Evolutionary conservation across 2,113 vertebrate genomes (phyloP).

Genomic region (Anoura caudifer): DNA sequence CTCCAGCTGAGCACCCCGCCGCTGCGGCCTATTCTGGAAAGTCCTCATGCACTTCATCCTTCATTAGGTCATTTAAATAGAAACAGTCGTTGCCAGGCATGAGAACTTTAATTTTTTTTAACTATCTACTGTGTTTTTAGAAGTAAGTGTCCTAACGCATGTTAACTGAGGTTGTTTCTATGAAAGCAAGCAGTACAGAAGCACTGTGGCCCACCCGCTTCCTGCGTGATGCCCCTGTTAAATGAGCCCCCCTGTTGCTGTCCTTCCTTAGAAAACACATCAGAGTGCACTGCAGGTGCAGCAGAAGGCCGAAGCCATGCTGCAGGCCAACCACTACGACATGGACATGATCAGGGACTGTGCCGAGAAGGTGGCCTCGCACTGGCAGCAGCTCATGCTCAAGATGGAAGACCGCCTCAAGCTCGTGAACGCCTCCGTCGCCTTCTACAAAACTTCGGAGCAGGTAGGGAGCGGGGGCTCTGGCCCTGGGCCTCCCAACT

Average conservation of each 20-base stretch:
- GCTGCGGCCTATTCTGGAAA: not conserved
- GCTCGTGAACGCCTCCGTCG: slow-evolving; percentile 98
- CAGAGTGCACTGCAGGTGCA: slow-evolving; percentile 99
- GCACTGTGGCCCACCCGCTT: fast-evolving
- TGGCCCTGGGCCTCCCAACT: fast-evolving
- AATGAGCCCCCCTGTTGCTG: not conserved
- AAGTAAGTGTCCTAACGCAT: not conserved
- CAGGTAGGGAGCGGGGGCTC: slow-evolving; percentile 82
- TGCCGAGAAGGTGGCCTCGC: slow-evolving; percentile 96
- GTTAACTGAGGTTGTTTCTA: not conserved
- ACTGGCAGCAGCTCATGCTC: slow-evolving; percentile 99
- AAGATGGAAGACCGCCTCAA: slow-evolving; percentile 99
- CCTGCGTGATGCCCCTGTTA: fast-evolving
- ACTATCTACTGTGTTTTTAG: not conserved
- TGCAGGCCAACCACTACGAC: slow-evolving; percentile 98
- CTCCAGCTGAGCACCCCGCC: not conserved
- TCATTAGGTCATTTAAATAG: not conserved
- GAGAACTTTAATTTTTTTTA: not conserved
- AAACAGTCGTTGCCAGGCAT: not conserved
- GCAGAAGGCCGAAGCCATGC: slow-evolving; percentile 96
- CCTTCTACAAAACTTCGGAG: slow-evolving; percentile 99
- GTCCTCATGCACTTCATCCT: not conserved
- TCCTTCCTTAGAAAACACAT: slow-evolving; percentile 90
- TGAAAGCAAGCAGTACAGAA: not conserved
- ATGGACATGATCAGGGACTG: slow-evolving; percentile 99